These are phyloP conservation scores for Halichoeres trimaculatus DNA, from an alignment of 2,113 vertebrate species.

Conservation along the genomic window DNA sequence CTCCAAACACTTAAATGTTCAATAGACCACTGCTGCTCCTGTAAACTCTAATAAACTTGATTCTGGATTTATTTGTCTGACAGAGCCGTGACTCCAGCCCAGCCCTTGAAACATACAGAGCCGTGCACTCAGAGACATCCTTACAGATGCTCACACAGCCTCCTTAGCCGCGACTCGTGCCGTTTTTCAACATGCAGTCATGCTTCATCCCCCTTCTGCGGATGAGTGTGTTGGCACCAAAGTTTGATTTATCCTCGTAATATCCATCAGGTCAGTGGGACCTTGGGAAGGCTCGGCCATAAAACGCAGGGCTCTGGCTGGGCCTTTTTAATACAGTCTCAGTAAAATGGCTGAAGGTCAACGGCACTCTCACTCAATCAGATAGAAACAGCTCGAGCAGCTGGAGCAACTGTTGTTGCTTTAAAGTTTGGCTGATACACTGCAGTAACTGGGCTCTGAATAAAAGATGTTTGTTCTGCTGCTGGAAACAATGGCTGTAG, in stretches of 20 bases:
- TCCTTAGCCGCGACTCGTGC: slow-evolving; percentile 15
- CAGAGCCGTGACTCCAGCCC: too few relatives aligned
- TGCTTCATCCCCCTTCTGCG: slow-evolving; percentile 53
- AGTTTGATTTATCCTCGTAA: slow-evolving; percentile 81
- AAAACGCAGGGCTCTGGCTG: slow-evolving; percentile 69
- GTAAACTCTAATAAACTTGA: too few relatives aligned
- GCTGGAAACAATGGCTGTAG: slow-evolving; percentile 21
- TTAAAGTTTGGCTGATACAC: slow-evolving; percentile 53
- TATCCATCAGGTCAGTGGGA: slow-evolving; percentile 77
- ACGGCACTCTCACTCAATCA: slow-evolving; percentile 72
- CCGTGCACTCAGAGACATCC: not conserved
- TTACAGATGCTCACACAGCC: slow-evolving; percentile 22
- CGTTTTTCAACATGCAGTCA: slow-evolving; percentile 57
- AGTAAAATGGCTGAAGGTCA: slow-evolving; percentile 80
- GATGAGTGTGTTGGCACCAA: slow-evolving; percentile 69
- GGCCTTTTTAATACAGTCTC: slow-evolving; percentile 80
- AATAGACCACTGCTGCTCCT: too few relatives aligned
- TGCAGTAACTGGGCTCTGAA: slow-evolving; percentile 35
- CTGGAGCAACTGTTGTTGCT: slow-evolving; percentile 53
- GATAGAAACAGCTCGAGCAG: slow-evolving; percentile 64
- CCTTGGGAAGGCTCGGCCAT: slow-evolving; percentile 74
- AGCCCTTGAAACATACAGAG: not conserved
- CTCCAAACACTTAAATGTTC: too few relatives aligned
- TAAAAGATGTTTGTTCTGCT: slow-evolving; percentile 45
- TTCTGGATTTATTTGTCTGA: too few relatives aligned